Evolutionary conservation across 2,113 vertebrate species (phyloP), one percentile per base, ranked within the genome.

Genomic region (Sphaerodactylus townsendi): DNA sequence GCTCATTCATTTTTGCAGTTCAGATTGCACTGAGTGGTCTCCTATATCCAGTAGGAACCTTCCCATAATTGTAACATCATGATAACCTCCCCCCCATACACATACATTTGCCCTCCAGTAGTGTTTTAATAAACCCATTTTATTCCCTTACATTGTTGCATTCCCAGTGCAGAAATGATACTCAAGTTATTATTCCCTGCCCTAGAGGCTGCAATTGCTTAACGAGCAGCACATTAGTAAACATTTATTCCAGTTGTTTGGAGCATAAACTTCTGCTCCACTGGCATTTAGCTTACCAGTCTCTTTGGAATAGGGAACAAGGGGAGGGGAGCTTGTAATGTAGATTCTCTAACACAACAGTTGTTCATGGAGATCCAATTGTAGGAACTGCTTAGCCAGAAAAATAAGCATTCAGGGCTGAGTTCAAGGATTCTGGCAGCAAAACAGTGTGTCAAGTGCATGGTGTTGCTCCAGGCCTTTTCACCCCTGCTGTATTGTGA

Each of bases 211-310:
- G 23, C 35, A 48, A 68, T 21, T 56, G 85, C 77, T 70, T 82
- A 84, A 85, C 73, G 8, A 86, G 62, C 82, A 90, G 48, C 39
- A 56, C 17, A 86, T 82, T 82, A 86, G 82, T 72, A 77, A 82
- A 65, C 74, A 65, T 77, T 82, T 82, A 46, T 82, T 71, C 73
- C 79, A 82, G 79, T 71, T 5, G 50, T 91, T 87, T 79, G 79
- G 37, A 70, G 30, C 74, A 77, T 81, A 83, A 90, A 81, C 17
- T 83, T 84, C 50, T 30, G 33, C 10, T 77, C 73, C 86, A 1
- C 10, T 88, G 70, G 30, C 13, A 68, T 88, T 88, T 87, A 69
- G 70, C 82, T 50, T 81, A 84, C 78, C 82, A 83, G 83, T 78
- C 44, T 78, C 83, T 72, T 65, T 79, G 59, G 77, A 48, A 64